phyloP scores from a whole-genome alignment of 2,797 vertebrate species.

The Kryptopterus vitreolus region DNA sequence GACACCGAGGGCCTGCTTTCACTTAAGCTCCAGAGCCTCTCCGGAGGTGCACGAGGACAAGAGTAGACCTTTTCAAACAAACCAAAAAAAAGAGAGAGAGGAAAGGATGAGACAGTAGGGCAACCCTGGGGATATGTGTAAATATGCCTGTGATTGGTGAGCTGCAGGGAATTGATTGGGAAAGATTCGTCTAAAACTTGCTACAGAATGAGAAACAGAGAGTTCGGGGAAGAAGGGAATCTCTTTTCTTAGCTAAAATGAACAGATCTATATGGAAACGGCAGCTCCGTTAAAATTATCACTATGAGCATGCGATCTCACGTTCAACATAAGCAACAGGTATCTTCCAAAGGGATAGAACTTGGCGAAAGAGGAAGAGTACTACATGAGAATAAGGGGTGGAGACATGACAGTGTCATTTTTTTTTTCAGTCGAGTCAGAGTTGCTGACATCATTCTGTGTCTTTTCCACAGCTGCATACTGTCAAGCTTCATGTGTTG shows the following conservation, averaged over 20 bases:
- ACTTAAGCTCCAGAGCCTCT: constrained; percentile 46
- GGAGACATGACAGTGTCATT: background rate
- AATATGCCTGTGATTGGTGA: constrained; percentile 23
- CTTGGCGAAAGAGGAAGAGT: background rate
- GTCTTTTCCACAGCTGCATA: constrained; percentile 8
- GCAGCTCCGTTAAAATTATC: background rate
- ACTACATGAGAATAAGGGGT: background rate
- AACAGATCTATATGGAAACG: background rate
- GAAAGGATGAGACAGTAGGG: constrained; percentile 6
- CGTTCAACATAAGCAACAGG: background rate
- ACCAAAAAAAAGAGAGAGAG: background rate
- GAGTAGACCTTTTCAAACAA: constrained; percentile 36
- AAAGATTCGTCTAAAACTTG: background rate
- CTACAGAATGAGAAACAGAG: background rate
- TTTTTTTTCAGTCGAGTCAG: background rate
- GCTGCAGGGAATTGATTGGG: constrained; percentile 1
- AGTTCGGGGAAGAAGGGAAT: background rate
- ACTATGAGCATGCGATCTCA: background rate
- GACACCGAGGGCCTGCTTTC: constrained; percentile 48
- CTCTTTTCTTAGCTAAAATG: constrained; percentile 1
- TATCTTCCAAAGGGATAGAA: background rate
- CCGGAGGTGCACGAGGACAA: constrained; percentile 45
- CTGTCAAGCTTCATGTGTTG: constrained; percentile 16
- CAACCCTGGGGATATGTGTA: constrained; percentile 20
- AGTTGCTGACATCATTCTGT: background rate